Evolutionary conservation across 2,888 invertebrate species (phyloP).

Genomic region (Parnassius smintheus): DNA sequence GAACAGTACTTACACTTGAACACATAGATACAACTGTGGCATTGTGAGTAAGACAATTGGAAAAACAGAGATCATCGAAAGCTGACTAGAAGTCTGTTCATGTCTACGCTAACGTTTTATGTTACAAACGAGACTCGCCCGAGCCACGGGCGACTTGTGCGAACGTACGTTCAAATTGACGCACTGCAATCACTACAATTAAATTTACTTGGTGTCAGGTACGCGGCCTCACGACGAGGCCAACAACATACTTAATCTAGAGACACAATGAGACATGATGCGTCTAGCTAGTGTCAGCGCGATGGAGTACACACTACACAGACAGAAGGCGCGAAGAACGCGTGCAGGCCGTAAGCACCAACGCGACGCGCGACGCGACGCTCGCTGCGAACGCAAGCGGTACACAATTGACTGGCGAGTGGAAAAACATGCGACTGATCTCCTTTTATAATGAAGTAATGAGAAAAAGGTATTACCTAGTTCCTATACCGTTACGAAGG

Average conservation of each 20-base stretch:
- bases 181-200: slow-evolving; percentile 38
- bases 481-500: slow-evolving; percentile 78
- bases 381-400: slow-evolving; percentile 52
- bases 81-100: slow-evolving; percentile 77
- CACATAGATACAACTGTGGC: slow-evolving; percentile 65
- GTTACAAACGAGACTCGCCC: slow-evolving; percentile 43
- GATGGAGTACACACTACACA: slow-evolving; percentile 37
- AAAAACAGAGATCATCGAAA: slow-evolving; percentile 74
- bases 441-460: slow-evolving; percentile 65
- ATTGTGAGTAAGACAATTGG: slow-evolving; percentile 63
- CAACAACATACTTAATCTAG: slow-evolving; percentile 55
- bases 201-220: slow-evolving; percentile 73
- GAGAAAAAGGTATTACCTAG: slow-evolving; percentile 77
- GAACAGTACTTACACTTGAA: slow-evolving; percentile 41
- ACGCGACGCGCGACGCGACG: slow-evolving; percentile 30
- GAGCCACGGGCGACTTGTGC: slow-evolving; percentile 45
- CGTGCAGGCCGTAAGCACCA: slow-evolving; percentile 33
- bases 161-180: slow-evolving; percentile 36
- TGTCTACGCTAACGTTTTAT: slow-evolving; percentile 63
- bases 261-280: slow-evolving; percentile 53
- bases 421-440: slow-evolving; percentile 55
- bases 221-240: slow-evolving; percentile 65
- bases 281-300: slow-evolving; percentile 66
- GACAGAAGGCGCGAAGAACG: slow-evolving; percentile 33
- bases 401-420: slow-evolving; percentile 65